Conservation (phyloP, 2,797 vertebrate genomes). For the Anguilla pacifica region DNA sequence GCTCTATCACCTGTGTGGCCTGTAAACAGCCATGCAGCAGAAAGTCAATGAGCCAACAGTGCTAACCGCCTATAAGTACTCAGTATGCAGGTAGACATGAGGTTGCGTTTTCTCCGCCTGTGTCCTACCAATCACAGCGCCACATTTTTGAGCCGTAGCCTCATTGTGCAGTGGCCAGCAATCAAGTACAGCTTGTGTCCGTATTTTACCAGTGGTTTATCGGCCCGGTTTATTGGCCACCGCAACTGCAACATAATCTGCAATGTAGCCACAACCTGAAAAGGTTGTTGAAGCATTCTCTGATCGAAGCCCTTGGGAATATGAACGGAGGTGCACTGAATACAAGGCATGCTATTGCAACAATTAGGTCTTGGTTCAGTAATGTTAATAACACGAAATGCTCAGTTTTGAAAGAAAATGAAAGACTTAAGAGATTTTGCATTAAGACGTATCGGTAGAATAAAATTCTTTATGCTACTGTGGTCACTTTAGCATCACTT, state of each 20-base stretch:
- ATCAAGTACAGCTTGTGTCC: background rate
- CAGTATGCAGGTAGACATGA: background rate
- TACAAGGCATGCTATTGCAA: background rate
- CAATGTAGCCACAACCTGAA: background rate
- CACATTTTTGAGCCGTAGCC: background rate
- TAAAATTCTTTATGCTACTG: background rate
- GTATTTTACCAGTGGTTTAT: background rate
- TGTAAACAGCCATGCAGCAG: background rate
- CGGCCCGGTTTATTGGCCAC: background rate
- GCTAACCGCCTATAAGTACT: background rate
- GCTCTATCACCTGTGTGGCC: background rate
- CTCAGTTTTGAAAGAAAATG: background rate
- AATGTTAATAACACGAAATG: background rate
- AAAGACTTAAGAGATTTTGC: too few relatives aligned
- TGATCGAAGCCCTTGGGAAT: background rate
- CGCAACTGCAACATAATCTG: background rate
- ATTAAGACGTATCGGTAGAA: background rate
- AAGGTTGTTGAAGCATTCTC: conserved; percentile 9
- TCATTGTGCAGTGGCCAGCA: background rate
- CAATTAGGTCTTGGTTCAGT: background rate
- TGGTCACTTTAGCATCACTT: background rate
- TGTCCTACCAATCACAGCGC: background rate
- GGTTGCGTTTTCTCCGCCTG: background rate
- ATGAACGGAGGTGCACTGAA: background rate
- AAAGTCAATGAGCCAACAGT: background rate